Base-by-base conservation (phyloP, 2,797 vertebrate species). In the Oreochromis grahami region DNA sequence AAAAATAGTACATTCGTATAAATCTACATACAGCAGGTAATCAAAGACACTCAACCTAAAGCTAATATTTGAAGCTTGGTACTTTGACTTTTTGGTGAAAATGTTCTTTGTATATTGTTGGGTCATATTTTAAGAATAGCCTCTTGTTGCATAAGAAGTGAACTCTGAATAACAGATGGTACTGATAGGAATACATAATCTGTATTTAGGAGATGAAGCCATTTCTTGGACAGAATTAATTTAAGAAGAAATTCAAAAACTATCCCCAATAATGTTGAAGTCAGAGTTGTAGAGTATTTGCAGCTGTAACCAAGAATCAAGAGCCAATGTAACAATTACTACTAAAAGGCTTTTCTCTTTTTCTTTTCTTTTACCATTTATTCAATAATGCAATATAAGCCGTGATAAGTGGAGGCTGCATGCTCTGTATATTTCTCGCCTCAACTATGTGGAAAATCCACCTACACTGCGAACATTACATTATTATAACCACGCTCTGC, bases 361-460 rank as follows among this genome's bases (percentile, higher is more conserved):
- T 7, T 26, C 1, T 4, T 24, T 4, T 7, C 4, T 1, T 32
- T 32, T 2, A 38, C 3, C 2, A 65, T 21, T 65, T 68, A 63
- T 24, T 58, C 81, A 83, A 76, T 13, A 65, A 29, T 84, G 52
- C 56, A 79, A 56, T 76, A 63, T 83, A 45, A 52, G 45, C 34
- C 48, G 29, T 78, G 79, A 80, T 86, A 55, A 76, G 77, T 84
- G 36, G 81, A 84, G 79, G 80, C 83, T 92, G 89, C 90, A 88
- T 88, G 92, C 88, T 48, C 1, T 83, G 79, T 48, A 82, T 43
- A 77, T 88, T 74, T 50, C 26, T 74, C 29, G 6, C 2, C 43
- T 74, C 45, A 74, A 74, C 17, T 50, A 50, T 8, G 11, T 34
- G 2, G 70, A 38, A 60, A 60, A 32, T 19, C 51, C 6, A 36